Evolutionary conservation across 2,797 vertebrate genomes (phyloP).

Genomic region (Synanceia verrucosa): DNA sequence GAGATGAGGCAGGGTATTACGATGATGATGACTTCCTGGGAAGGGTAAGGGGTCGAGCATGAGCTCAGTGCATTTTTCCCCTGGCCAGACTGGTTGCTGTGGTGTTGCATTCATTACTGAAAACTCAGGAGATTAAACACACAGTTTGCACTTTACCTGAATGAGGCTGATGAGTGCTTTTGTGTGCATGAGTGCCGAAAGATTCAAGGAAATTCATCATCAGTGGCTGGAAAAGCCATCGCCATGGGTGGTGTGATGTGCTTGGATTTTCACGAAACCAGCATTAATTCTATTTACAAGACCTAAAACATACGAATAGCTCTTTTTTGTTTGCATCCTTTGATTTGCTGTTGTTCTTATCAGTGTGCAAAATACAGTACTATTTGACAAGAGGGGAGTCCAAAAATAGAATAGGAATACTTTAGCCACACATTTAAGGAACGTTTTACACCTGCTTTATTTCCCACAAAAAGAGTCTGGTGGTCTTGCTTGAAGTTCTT

Average conservation of each 20-base stretch:
- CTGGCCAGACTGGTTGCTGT: slow-evolving; percentile 49
- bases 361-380: slow-evolving; percentile 44
- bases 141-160: slow-evolving; percentile 14
- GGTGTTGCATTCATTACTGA: slow-evolving; percentile 21
- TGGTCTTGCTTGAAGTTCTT: no score
- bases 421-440: background rate
- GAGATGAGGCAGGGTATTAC: slow-evolving; percentile 73
- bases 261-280: background rate
- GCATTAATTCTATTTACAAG: background rate
- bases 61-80: slow-evolving; percentile 50
- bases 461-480: background rate
- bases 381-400: background rate
- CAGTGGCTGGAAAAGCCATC: slow-evolving; percentile 7
- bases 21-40: slow-evolving; percentile 84
- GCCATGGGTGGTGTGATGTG: background rate
- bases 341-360: slow-evolving; percentile 22
- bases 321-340: slow-evolving; percentile 23
- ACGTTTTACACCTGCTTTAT: background rate
- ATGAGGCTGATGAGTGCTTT: slow-evolving; percentile 27
- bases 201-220: background rate
- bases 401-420: background rate
- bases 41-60: slow-evolving; percentile 87
- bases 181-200: slow-evolving; percentile 46
- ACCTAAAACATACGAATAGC: background rate
- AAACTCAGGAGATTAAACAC: background rate